Base-by-base conservation (phyloP, 2,797 vertebrate genomes). In the Liasis olivaceus region DNA sequence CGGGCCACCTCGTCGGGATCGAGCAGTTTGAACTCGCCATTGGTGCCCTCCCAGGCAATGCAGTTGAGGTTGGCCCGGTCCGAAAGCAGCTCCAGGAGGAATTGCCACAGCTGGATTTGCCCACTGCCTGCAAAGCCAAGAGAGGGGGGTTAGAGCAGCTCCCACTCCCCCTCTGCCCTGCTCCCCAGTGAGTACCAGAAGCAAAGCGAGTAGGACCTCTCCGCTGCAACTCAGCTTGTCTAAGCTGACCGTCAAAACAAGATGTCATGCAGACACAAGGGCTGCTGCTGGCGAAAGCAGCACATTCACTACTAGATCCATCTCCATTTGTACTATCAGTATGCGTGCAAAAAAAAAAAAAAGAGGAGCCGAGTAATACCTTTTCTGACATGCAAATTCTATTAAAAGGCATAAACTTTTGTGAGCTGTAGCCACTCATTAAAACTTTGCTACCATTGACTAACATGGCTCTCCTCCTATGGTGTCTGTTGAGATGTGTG, bases 71-170 rank as follows among this genome's bases (percentile, higher is more conserved):
- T 99, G 94, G 98, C 96, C 89, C 98, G 98, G 98, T 99, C 99
- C 0, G 99, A 99, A 85, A 99, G 98, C 63, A 99, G 98, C 97
- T 99, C 99, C 96, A 99, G 97, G 47, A 99, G 98, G 96, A 99
- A 99, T 96, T 99, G 99, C 99, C 99, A 99, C 92, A 99, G 97
- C 97, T 99, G 99, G 94, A 99, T 99, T 98, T 99, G 99, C 47
- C 99, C 99, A 0, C 99, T 99, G 94, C 99, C 99, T 99, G 97
- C 66, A 94, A 96, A 91, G 56, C 85, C 91, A 0, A 62, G 56
- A 31, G 72, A 85, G 91, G n/a, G 47, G 3, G 5, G 22, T 92
- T 58, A 92, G 89, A 14, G 17, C 11, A 14, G 2, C 69, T 26
- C 24, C 85, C 14, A 11, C 22, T 42, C 17, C 15, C 66, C 66